Conservation (phyloP, 64 coral and sea anemone genomes). For the Stichodactyla mertensii region DNA sequence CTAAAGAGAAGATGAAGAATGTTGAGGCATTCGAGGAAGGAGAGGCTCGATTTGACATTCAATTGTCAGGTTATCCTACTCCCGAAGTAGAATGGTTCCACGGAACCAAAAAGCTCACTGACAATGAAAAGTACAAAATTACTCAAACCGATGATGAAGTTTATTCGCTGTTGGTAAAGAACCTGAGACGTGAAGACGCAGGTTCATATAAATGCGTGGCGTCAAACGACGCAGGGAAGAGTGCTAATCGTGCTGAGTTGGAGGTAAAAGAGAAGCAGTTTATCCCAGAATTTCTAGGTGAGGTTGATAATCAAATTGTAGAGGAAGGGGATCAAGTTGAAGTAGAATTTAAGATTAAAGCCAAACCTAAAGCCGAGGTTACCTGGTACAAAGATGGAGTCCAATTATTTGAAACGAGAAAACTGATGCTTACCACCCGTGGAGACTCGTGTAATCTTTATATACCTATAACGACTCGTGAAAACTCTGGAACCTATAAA, state of each 20-base stretch:
- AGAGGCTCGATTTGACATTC: slow-evolving; percentile 57
- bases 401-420: neutral
- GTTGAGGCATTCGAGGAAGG: slow-evolving; percentile 61
- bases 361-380: slow-evolving; percentile 16
- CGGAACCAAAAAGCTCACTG: slow-evolving; percentile 59
- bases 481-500: slow-evolving; percentile 31
- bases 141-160: slow-evolving; percentile 24
- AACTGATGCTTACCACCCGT: neutral
- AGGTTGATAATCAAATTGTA: slow-evolving; percentile 4
- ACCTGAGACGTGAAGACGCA: slow-evolving; percentile 47
- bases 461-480: neutral
- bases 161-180: slow-evolving; percentile 42
- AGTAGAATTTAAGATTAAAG: slow-evolving; percentile 23
- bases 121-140: slow-evolving; percentile 31
- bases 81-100: slow-evolving; percentile 70
- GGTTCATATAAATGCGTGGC: slow-evolving; percentile 80
- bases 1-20: slow-evolving; percentile 65
- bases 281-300: slow-evolving; percentile 41
- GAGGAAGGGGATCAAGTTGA: slow-evolving; percentile 31
- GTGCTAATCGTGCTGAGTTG: slow-evolving; percentile 46
- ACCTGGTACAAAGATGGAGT: slow-evolving; percentile 22
- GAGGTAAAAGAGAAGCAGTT: slow-evolving; percentile 39
- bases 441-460: neutral
- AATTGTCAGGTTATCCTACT: slow-evolving; percentile 50
- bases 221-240: slow-evolving; percentile 66